Evolutionary conservation across 2,113 vertebrate species (phyloP).

Genomic region (Ascaphus truei): DNA sequence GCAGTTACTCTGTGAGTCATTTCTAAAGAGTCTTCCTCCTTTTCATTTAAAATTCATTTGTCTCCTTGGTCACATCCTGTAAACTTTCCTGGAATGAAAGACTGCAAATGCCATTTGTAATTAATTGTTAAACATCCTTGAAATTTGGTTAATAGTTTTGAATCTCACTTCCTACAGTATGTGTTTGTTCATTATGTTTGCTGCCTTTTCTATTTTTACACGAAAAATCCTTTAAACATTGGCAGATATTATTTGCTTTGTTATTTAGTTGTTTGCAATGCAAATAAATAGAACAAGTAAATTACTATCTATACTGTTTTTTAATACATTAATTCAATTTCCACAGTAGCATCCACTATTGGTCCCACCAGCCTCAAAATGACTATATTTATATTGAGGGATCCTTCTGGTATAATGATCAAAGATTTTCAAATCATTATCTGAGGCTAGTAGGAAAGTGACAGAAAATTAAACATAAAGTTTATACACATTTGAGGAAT

Average conservation of each 20-base stretch:
- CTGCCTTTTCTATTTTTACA: neutral
- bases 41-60: conserved; percentile 62
- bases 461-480: no score
- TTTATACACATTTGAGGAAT: no score
- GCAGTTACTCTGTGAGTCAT: conserved; percentile 32
- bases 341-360: no score
- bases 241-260: neutral
- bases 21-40: conserved; percentile 42
- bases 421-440: no score
- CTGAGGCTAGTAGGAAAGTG: no score
- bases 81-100: conserved; percentile 42
- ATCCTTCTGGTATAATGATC: no score
- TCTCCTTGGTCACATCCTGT: conserved; percentile 47
- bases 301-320: no score
- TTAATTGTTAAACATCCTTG: conserved; percentile 41
- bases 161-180: conserved; percentile 1
- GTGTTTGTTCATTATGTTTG: neutral
- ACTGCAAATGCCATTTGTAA: conserved; percentile 47
- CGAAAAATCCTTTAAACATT: neutral
- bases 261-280: neutral
- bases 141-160: conserved; percentile 31
- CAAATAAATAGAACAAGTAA: neutral
- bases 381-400: no score
- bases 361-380: no score
- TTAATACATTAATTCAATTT: no score